A percentile compares a stretch with the other conserved stretches of the same genome.
These are phyloP conservation scores for Coelopa frigida DNA, from an alignment of 1,140 invertebrate species.

Conservation along the genomic window DNA sequence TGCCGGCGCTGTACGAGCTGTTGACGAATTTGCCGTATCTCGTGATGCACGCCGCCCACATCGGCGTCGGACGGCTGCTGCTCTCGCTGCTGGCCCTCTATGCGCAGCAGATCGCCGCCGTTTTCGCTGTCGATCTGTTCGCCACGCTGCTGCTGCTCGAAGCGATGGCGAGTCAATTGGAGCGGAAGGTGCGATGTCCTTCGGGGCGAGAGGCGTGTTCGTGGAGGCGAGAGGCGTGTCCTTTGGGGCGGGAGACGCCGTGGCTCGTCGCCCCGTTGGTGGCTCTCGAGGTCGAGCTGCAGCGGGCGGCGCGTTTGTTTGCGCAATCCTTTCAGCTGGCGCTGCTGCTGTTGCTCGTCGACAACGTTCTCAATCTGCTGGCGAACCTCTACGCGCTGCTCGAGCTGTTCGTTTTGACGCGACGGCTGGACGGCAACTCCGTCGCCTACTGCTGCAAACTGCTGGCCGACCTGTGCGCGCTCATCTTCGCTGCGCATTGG, in stretches of 20 bases:
- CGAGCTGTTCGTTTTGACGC: conserved; percentile 28
- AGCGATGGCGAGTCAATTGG: conserved; percentile 11
- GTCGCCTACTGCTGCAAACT: conserved; percentile 31
- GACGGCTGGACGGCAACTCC: conserved; percentile 30
- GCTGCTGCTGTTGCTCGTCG: conserved; percentile 5
- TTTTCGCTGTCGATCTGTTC: conserved; percentile 29
- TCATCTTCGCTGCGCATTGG: conserved; percentile 24
- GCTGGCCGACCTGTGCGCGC: conserved; percentile 24
- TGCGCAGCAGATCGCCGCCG: conserved; percentile 29
- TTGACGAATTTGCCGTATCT: conserved; percentile 32
- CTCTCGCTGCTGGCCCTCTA: conserved; percentile 27
- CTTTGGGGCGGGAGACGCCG: background rate
- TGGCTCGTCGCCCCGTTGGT: background rate
- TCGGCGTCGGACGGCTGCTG: conserved; percentile 23
- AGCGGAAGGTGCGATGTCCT: conserved; percentile 15
- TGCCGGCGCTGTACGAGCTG: conserved; percentile 28
- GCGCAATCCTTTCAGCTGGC: conserved; percentile 12
- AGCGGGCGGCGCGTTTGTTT: background rate
- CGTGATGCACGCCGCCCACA: conserved; percentile 12
- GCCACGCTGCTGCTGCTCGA: conserved; percentile 22
- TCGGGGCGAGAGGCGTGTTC: too few relatives aligned
- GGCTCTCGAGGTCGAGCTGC: background rate
- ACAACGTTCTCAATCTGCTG: conserved; percentile 24
- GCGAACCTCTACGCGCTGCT: conserved; percentile 39
- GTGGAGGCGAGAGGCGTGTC: too few relatives aligned